phyloP scores from a whole-genome alignment of 1,140 invertebrate genomes.

The Aphidius gifuensis region DNA sequence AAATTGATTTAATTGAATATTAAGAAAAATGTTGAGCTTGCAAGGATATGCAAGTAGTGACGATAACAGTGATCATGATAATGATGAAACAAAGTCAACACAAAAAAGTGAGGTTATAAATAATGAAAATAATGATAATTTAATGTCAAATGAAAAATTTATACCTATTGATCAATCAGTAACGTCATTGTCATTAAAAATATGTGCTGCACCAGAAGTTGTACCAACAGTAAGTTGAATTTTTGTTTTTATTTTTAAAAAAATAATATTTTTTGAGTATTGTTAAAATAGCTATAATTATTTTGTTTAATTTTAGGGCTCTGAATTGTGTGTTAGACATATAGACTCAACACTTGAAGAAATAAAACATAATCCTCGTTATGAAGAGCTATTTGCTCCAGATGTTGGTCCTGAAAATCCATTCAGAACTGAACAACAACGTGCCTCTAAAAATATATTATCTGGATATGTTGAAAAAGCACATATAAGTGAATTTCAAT shows the following conservation, averaged over 20 bases:
- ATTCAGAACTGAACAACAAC: conserved; percentile 84
- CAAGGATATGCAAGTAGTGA: conserved; percentile 66
- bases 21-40: conserved; percentile 58
- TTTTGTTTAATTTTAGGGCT: conserved; percentile 47
- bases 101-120: conserved; percentile 27
- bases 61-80: conserved; percentile 53
- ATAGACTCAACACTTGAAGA: conserved; percentile 76
- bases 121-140: conserved; percentile 7
- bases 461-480: conserved; percentile 94
- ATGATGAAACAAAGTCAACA: conserved; percentile 35
- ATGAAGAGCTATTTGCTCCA: conserved; percentile 93
- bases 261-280: neutral
- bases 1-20: too few relatives aligned
- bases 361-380: conserved; percentile 89
- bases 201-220: conserved; percentile 78
- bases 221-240: conserved; percentile 65
- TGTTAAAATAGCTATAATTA: neutral
- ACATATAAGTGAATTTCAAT: conserved; percentile 95
- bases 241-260: neutral
- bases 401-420: conserved; percentile 88
- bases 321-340: conserved; percentile 59
- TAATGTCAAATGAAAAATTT: conserved; percentile 17
- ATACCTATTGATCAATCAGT: conserved; percentile 30
- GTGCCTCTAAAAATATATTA: conserved; percentile 84
- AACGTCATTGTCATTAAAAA: conserved; percentile 60